phyloP scores from a whole-genome alignment of 2,888 invertebrate species.

The Sarcophaga subvicina region DNA sequence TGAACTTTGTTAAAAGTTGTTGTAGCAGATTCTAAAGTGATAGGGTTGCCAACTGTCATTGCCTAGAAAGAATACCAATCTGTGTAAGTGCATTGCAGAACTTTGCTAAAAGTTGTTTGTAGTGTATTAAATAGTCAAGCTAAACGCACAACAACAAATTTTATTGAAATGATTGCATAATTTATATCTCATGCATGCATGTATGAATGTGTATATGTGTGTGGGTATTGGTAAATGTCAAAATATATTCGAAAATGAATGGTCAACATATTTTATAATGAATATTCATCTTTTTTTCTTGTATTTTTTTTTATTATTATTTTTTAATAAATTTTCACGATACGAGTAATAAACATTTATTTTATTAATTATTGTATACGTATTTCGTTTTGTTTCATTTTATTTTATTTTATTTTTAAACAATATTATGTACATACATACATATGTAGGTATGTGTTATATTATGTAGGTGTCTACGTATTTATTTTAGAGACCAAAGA shows the following conservation, averaged over 20 bases:
- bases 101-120: too few relatives aligned
- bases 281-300: conserved; percentile 52
- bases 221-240: conserved; percentile 49
- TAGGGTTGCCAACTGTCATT: too few relatives aligned
- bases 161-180: too few relatives aligned
- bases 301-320: background rate
- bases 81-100: too few relatives aligned
- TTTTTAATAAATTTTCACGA: background rate
- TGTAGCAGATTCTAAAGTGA: too few relatives aligned
- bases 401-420: background rate
- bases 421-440: background rate
- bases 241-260: conserved; percentile 59
- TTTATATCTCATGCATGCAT: background rate
- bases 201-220: background rate
- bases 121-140: too few relatives aligned
- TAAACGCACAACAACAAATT: too few relatives aligned
- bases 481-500: conserved; percentile 26
- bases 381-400: background rate
- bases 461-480: background rate
- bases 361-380: conserved; percentile 55
- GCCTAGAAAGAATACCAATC: too few relatives aligned
- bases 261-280: conserved; percentile 68
- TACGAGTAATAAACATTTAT: conserved; percentile 56
- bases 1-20: too few relatives aligned
- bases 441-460: too few relatives aligned